Conservation (phyloP, 2,888 invertebrate species). For the Flabesymbios commensalis region DNA sequence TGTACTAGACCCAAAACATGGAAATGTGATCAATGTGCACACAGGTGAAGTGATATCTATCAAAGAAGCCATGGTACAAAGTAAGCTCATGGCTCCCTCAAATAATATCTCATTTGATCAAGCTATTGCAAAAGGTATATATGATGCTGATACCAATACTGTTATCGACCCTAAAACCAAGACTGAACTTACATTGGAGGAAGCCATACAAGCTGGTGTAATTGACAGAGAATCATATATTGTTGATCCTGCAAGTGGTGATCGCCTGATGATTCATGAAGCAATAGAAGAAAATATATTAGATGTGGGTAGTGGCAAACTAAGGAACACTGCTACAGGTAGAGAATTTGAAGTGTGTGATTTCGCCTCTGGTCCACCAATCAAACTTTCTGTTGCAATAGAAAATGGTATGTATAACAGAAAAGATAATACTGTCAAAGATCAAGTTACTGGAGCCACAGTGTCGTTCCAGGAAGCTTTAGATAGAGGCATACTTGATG, state of each 20-base stretch:
- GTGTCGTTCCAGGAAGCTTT: constrained; percentile 74
- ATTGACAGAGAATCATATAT: constrained; percentile 32
- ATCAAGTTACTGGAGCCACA: constrained; percentile 76
- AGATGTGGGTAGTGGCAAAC: constrained; percentile 60
- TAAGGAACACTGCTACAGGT: constrained; percentile 17
- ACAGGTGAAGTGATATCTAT: constrained; percentile 65
- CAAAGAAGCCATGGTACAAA: constrained; percentile 32
- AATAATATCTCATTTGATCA: constrained; percentile 42
- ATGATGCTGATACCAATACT: constrained; percentile 48
- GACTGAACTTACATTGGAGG: constrained; percentile 26
- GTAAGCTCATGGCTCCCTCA: constrained; percentile 11
- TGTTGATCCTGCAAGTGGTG: constrained; percentile 43
- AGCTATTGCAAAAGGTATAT: constrained; percentile 47
- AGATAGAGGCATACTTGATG: constrained; percentile 59
- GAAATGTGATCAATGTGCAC: constrained; percentile 34
- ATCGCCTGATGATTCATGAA: constrained; percentile 81
- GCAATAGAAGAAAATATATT: constrained; percentile 65
- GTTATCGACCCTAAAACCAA: constrained; percentile 33
- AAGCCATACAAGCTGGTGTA: constrained; percentile 33
- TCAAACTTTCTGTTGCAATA: constrained; percentile 62
- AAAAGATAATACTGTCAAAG: constrained; percentile 44
- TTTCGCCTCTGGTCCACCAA: constrained; percentile 14
- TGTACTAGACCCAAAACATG: constrained; percentile 32
- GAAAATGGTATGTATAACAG: constrained; percentile 50
- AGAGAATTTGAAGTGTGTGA: constrained; percentile 3